phyloP scores from a whole-genome alignment of 2,113 vertebrate genomes.

The Geothlypis trichas region DNA sequence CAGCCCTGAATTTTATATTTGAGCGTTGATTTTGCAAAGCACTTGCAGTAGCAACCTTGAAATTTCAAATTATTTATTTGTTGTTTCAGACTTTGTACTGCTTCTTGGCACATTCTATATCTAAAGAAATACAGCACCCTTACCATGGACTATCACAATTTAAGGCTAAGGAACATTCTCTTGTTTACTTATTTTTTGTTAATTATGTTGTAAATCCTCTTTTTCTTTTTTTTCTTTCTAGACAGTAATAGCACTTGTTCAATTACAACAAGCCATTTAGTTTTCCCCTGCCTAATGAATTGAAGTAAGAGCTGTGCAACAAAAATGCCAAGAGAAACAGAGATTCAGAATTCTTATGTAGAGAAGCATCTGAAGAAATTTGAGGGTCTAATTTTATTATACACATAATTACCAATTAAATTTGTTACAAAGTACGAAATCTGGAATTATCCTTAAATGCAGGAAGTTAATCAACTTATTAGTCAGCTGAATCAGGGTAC shows the following conservation, averaged over 20 bases:
- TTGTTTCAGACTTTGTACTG: neutral
- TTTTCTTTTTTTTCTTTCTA: neutral
- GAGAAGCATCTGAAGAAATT: slow-evolving; percentile 24
- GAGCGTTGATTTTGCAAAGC: neutral
- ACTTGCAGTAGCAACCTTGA: neutral
- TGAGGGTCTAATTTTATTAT: slow-evolving; percentile 30
- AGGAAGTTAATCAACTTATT: neutral
- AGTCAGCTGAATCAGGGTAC: neutral
- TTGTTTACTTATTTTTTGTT: neutral
- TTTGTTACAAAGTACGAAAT: neutral
- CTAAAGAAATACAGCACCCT: neutral
- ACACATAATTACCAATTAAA: slow-evolving; percentile 26
- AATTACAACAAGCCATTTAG: slow-evolving; percentile 7
- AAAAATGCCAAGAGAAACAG: neutral
- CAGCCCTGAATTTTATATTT: neutral
- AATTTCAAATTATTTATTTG: neutral
- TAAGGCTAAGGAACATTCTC: neutral
- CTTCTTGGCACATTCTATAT: neutral
- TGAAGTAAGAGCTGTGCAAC: neutral
- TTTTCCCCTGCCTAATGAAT: neutral
- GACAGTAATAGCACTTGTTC: neutral
- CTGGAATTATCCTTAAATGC: neutral
- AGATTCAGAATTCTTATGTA: neutral
- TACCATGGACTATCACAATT: neutral
- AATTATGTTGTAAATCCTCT: neutral